phyloP scores from a whole-genome alignment of 2,113 vertebrate species.

The Gavia stellata region DNA sequence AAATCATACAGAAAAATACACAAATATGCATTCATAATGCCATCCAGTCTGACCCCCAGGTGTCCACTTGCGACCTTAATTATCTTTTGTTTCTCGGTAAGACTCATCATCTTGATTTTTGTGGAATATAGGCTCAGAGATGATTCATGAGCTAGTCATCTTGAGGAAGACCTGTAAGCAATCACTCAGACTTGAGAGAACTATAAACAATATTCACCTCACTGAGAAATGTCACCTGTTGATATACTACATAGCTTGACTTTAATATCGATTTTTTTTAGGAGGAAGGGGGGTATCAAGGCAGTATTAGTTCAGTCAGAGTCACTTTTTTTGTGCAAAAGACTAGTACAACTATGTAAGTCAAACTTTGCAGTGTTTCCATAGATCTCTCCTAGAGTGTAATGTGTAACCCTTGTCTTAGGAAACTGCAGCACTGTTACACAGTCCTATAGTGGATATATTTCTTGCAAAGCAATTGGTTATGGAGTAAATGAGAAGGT shows the following conservation, averaged over 20 bases:
- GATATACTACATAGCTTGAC: neutral
- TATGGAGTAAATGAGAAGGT: neutral
- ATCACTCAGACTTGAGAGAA: neutral
- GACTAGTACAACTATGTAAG: neutral
- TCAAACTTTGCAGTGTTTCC: neutral
- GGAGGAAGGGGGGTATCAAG: neutral
- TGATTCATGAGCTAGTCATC: neutral
- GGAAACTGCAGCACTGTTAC: neutral
- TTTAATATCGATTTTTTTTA: neutral
- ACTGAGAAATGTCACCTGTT: slow-evolving; percentile 10
- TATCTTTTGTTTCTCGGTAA: neutral
- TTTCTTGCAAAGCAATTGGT: neutral
- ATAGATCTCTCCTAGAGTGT: neutral
- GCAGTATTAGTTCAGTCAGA: neutral
- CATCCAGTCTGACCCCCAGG: neutral
- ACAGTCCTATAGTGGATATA: neutral
- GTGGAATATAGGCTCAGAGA: neutral
- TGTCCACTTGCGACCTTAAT: neutral
- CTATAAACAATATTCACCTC: neutral
- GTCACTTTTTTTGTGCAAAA: neutral
- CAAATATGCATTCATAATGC: neutral
- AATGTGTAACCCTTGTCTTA: neutral
- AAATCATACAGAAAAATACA: neutral
- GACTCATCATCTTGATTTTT: neutral
- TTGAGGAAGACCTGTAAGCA: slow-evolving; percentile 10